Percentiles rank a stretch among this genome's conserved stretches.
These are phyloP conservation scores for Merops nubicus DNA, from an alignment of 2,113 vertebrate species.

Conservation along the genomic window DNA sequence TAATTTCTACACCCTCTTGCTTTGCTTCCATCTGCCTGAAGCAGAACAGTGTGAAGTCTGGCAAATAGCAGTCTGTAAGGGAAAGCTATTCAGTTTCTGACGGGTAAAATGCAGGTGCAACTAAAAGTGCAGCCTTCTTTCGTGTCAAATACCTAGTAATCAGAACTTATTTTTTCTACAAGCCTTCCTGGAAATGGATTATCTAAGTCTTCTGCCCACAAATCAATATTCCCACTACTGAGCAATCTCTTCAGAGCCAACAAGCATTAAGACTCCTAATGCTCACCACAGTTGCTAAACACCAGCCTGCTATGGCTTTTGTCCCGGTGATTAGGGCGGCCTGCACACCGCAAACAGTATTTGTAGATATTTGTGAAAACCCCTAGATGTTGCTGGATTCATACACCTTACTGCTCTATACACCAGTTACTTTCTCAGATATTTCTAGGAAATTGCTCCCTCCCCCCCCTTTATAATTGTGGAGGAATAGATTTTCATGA, in stretches of 20 bases:
- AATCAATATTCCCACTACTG: neutral
- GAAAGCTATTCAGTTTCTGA: neutral
- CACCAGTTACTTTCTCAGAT: neutral
- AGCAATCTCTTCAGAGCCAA: neutral
- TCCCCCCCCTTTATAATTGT: neutral
- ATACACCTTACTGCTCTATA: neutral
- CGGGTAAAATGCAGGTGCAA: neutral
- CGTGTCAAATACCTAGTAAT: neutral
- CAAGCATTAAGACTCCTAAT: neutral
- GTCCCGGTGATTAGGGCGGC: neutral
- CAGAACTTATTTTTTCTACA: neutral
- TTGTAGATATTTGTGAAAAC: neutral
- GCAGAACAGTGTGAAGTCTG: neutral
- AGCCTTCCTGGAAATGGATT: neutral
- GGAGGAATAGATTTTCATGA: neutral
- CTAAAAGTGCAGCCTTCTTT: neutral
- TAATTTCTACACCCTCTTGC: neutral
- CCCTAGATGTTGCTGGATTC: neutral
- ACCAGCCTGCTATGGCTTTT: neutral
- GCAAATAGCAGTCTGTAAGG: neutral
- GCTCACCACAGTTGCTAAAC: neutral
- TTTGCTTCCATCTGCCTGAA: neutral
- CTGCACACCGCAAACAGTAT: neutral
- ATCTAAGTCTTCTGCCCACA: neutral
- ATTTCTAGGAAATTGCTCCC: neutral